Evolutionary conservation across 2,888 invertebrate genomes (phyloP).

Genomic region (Antheraea yamamai): DNA sequence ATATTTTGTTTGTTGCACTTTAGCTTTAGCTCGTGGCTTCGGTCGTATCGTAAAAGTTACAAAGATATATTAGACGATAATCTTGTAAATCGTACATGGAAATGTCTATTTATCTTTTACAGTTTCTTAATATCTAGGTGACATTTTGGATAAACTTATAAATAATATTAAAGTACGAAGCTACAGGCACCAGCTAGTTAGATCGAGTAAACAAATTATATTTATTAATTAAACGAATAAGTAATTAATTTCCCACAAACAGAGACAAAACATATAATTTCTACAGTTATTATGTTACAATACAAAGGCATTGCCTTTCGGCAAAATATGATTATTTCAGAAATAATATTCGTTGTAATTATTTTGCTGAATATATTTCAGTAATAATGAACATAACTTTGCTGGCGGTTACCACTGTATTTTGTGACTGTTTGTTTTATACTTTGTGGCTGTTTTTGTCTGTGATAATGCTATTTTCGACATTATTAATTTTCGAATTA

Average conservation of each 20-base stretch:
- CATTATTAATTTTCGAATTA: not conserved
- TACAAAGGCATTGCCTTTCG: not conserved
- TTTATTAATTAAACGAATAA: not conserved
- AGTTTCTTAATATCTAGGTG: no score
- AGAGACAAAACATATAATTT: not conserved
- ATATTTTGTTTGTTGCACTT: not conserved
- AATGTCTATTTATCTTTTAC: no score
- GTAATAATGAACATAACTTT: not conserved
- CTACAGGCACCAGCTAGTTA: no score
- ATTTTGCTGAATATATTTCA: not conserved
- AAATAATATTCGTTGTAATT: not conserved
- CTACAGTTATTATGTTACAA: not conserved
- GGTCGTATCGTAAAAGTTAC: no score
- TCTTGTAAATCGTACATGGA: no score
- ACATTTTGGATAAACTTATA: no score
- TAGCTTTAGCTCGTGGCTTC: not conserved
- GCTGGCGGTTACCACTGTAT: not conserved
- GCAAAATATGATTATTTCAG: conserved; percentile 1
- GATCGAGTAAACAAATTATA: not conserved
- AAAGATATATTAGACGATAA: no score
- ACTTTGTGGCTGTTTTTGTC: not conserved
- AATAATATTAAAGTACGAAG: no score
- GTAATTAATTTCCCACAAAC: not conserved
- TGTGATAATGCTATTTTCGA: not conserved
- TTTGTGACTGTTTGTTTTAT: not conserved